Evolutionary conservation across 2,797 vertebrate genomes (phyloP), one percentile per base, ranked within the genome.

Genomic region (Sebastes itinus): DNA sequence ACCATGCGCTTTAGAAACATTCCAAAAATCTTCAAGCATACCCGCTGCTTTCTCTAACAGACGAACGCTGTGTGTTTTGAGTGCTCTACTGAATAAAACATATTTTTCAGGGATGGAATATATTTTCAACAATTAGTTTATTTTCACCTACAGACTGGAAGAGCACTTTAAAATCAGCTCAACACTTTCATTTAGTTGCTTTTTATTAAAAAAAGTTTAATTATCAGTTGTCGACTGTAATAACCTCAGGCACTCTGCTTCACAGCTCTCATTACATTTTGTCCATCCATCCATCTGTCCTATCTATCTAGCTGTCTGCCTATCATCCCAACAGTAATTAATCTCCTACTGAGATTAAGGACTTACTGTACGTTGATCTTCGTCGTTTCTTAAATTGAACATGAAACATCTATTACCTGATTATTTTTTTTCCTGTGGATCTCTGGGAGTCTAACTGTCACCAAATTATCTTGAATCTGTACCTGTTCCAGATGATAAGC

Each of bases 401-500:
- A 22, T 52, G 18, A 72, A 75, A 80, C 82, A 28, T 78, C 30
- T 65, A 7, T 78, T 30, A 10, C 10, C 72, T 63, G 12, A 59
- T 78, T 70, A 30, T 77, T 85, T 79, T 85, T 85, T 79, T 67
- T 58, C n/a, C 9, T 2, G 62, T 64, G 62, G 54, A 35, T 85
- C 49, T 65, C 60, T 3, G 20, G 28, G 52, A 73, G 79, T 80
- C 38, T 52, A 85, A 38, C 73, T 61, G 73, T 82, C 80, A 72
- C 6, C 22, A 8, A 20, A 75, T 89, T 42, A 85, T 84, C 82
- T 56, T 5, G 16, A 61, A 82, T 85, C 78, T 54, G 27, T 68
- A 87, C 68, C 85, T 91, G 86, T 46, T 83, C 60, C 13, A 5
- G 56, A 23, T 38, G 88, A 92, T 82, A 80, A 88, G 82, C 13